Evolutionary conservation across 2,888 invertebrate species (phyloP).

Genomic region (Chrysotoxum bicinctum): DNA sequence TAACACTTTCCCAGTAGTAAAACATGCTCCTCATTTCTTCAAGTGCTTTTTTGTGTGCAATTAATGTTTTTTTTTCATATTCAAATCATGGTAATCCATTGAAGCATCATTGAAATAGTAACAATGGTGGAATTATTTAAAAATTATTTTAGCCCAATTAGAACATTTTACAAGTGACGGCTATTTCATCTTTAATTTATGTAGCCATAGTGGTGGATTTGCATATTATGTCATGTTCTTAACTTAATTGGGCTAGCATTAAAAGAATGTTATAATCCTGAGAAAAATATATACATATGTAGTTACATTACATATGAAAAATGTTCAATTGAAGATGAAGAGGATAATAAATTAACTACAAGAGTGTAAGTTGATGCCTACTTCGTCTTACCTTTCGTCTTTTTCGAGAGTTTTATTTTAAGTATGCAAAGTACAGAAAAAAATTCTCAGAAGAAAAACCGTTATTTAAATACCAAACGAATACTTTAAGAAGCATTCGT

Average conservation of each 20-base stretch:
- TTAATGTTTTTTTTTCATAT: slow-evolving; percentile 48
- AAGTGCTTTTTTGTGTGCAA: slow-evolving; percentile 24
- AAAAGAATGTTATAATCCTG: not conserved
- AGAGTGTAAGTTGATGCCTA: too few species aligned
- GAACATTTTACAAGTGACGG: slow-evolving; percentile 22
- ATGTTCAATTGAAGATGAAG: too few species aligned
- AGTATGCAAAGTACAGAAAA: too few species aligned
- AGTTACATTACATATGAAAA: too few species aligned
- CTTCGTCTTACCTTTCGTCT: too few species aligned
- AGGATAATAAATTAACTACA: too few species aligned
- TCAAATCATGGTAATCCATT: slow-evolving; percentile 51
- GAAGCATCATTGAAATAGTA: slow-evolving; percentile 43
- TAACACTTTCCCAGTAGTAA: not conserved
- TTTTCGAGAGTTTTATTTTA: too few species aligned
- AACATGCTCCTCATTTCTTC: slow-evolving; percentile 7
- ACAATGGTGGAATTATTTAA: slow-evolving; percentile 42
- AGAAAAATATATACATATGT: too few species aligned
- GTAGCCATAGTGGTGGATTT: not conserved
- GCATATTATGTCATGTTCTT: not conserved
- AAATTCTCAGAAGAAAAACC: too few species aligned
- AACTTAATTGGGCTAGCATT: not conserved
- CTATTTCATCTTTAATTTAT: not conserved
- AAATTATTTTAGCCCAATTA: slow-evolving; percentile 45
- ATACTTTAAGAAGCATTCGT: too few species aligned
- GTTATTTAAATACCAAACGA: too few species aligned